Conservation (phyloP, 2,797 vertebrate species). For the Crocodylus rhombifer region DNA sequence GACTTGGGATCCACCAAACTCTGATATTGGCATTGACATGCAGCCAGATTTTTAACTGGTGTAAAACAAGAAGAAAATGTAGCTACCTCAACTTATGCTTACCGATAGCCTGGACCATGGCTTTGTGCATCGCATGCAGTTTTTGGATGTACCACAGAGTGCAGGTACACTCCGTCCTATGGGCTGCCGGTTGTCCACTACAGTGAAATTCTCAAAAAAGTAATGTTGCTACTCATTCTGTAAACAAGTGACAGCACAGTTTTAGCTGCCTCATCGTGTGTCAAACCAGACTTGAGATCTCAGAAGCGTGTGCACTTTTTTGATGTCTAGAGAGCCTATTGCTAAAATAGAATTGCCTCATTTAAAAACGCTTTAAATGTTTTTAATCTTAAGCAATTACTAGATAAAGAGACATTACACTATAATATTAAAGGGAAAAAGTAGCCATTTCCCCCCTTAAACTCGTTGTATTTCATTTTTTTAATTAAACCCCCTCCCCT, state of each 20-base stretch:
- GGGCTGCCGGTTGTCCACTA: not conserved
- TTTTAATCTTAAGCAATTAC: not conserved
- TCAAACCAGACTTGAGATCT: slow-evolving; percentile 38
- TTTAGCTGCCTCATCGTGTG: slow-evolving; percentile 27
- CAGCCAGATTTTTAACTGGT: not conserved
- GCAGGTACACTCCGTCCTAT: not conserved
- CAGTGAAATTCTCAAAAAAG: not conserved
- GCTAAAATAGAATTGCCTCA: not conserved
- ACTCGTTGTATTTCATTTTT: accelerated
- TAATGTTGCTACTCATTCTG: slow-evolving; percentile 46
- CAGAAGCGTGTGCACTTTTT: not conserved
- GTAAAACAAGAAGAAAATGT: not conserved
- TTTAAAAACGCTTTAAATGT: not conserved
- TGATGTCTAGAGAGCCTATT: not conserved
- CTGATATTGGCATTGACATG: not conserved
- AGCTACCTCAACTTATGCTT: not conserved
- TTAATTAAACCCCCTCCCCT: too few species aligned
- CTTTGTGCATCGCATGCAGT: not conserved
- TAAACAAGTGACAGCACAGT: slow-evolving; percentile 49
- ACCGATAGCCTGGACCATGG: not conserved
- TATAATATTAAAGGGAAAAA: not conserved
- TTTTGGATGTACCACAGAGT: too few species aligned
- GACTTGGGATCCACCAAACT: not conserved
- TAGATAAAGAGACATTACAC: not conserved
- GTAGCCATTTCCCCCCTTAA: not conserved